Base-by-base conservation (phyloP, 2,797 vertebrate species). In the Propithecus deckenii region DNA sequence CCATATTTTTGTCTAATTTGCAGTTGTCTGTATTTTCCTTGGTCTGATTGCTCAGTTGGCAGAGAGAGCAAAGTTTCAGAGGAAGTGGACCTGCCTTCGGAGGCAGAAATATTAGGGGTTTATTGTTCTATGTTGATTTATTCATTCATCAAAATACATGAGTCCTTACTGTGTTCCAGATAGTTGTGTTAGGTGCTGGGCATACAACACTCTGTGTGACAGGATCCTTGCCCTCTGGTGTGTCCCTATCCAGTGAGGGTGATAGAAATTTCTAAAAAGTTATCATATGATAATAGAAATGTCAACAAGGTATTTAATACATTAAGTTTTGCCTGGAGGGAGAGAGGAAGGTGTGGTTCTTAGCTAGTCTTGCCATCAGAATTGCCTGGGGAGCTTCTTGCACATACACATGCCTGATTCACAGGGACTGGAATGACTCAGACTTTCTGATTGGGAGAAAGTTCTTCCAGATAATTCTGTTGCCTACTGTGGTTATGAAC, bases 341-440 rank as follows among this genome's bases (percentile, higher is more conserved):
- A 84, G 25, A 48, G 75, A 32, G 75, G 35, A 48, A 78, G 30
- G 5, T 0, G 1, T 46, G 72, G 13, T 32, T 89, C 23, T 7
- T 28, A 48, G 14, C 30, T 48, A 9, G 55, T 43, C 23, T 5
- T 32, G n/a, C 9, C 28, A 13, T 84, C 52, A 38, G 18, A 43
- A 22, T 43, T 41, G 4, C 80, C 41, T 18, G 32, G 8, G 48
- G 69, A 67, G 63, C n/a, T 80, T 12, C 52, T 41, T 32, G 38
- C 5, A 20, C 18, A 0, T 14, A 22, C 2, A 0, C 5, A 20
- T 20, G 12, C 35, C 38, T 38, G 15, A 17, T 7, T 43, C n/a
- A 5, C 5, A n/a, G 92, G 41, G 71, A 50, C 41, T 20, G 46
- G 63, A 25, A 52, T 55, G 50, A 20, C 41, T 88, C 57, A 43